phyloP scores from a whole-genome alignment of 1,140 invertebrate genomes.

The Rhopalosiphum maidis region DNA sequence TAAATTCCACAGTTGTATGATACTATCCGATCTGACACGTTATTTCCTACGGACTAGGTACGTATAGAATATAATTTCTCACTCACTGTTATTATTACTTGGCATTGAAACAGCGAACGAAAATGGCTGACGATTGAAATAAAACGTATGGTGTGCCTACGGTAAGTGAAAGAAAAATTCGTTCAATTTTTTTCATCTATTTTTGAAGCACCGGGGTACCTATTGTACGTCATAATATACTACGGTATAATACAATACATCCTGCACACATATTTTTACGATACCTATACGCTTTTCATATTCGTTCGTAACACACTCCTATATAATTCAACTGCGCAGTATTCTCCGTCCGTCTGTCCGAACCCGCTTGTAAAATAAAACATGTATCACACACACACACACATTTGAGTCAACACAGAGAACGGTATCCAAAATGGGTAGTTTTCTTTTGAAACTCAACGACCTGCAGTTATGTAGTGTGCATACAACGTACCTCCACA shows the following conservation, averaged over 20 bases:
- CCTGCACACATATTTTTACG: neutral
- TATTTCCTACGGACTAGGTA: no score
- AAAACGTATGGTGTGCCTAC: neutral
- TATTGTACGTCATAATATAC: neutral
- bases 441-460: neutral
- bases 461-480: neutral
- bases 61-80: no score
- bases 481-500: neutral
- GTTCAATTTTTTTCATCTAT: neutral
- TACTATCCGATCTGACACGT: no score
- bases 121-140: neutral
- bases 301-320: neutral
- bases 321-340: neutral
- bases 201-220: neutral
- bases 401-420: neutral
- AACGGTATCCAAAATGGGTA: neutral
- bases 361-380: slow-evolving; percentile 4
- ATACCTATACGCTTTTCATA: neutral
- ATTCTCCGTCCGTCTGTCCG: neutral
- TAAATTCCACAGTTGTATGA: neutral
- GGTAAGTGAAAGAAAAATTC: neutral
- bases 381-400: no score
- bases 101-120: neutral
- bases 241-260: neutral
- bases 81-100: neutral